These are phyloP conservation scores for Pseudococcus jackbeardsleyi DNA, from an alignment of 2,888 invertebrate species.

Conservation along the genomic window DNA sequence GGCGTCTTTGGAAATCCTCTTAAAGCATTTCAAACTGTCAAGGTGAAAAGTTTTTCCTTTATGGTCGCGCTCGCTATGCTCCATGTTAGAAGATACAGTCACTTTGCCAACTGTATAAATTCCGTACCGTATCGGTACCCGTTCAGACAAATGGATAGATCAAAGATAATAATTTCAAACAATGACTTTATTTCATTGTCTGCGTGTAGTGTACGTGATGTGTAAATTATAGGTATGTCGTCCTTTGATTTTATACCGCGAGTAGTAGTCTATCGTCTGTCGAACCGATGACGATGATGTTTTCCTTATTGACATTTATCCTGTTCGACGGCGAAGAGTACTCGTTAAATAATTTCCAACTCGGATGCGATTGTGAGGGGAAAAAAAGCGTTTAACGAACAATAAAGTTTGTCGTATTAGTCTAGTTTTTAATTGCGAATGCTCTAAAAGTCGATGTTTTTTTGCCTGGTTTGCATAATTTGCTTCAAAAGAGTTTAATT, in stretches of 20 bases:
- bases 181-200: slow-evolving; percentile 5
- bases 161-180: slow-evolving; percentile 28
- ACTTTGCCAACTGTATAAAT: slow-evolving; percentile 22
- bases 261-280: background rate
- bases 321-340: background rate
- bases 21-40: background rate
- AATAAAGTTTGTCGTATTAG: background rate
- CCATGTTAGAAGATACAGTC: background rate
- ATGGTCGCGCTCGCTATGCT: background rate
- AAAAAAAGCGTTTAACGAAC: background rate
- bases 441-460: background rate
- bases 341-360: slow-evolving; percentile 4
- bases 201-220: background rate
- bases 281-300: background rate
- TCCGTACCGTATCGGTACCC: background rate
- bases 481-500: background rate
- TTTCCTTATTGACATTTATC: slow-evolving; percentile 12
- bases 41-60: slow-evolving; percentile 30
- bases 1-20: slow-evolving; percentile 11
- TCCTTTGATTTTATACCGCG: background rate
- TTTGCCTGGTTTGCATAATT: background rate
- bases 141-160: slow-evolving; percentile 15
- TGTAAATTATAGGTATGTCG: background rate
- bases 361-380: background rate
- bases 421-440: background rate